Evolutionary conservation across 2,797 vertebrate genomes (phyloP), one percentile per base, ranked within the genome.

Genomic region (Momotus momota): DNA sequence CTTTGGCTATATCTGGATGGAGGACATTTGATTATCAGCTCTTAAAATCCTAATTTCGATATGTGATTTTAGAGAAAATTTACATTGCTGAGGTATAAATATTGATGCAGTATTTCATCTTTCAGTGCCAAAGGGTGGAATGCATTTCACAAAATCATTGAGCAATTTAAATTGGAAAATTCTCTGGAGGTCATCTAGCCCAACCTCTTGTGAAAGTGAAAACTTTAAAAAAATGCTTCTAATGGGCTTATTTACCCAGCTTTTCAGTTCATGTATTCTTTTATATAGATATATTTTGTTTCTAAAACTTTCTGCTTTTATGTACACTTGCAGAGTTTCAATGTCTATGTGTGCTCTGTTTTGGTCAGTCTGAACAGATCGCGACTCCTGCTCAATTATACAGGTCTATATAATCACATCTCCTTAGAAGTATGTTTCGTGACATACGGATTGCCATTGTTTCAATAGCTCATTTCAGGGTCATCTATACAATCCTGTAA

Each of bases 131-230:
- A 86, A 77, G 14, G 46, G 81, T 52, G 46, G 81, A 81, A 89
- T 57, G 52, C 41, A 57, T 91, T 87, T 87, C 74, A 85, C 3
- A 82, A 67, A 90, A 88, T 70, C 62, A 90, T 1, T 58, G 51
- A 93, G 61, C 91, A 90, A 88, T 83, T 57, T 83, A 88, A 71
- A 91, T 45, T 79, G 52, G 61, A 88, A 75, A 93, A 81, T 74
- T 51, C 54, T 61, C 79, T 12, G 10, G 45, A 71, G 65, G 35
- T 88, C 54, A 88, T 69, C 35, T 70, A 81, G 43, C 58, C 38
- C 43, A 72, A 78, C 35, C 35, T 62, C 61, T 65, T 79, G 46
- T n/a, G 9, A 93, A 94, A 88, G 51, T 22, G 80, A 40, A 13
- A 82, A 72, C 25, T 90, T 55, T 5, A 6, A 72, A 75, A 64